Evolutionary conservation across 2,113 vertebrate species (phyloP), one percentile per base, ranked within the genome.

Genomic region (Smithornis capensis): DNA sequence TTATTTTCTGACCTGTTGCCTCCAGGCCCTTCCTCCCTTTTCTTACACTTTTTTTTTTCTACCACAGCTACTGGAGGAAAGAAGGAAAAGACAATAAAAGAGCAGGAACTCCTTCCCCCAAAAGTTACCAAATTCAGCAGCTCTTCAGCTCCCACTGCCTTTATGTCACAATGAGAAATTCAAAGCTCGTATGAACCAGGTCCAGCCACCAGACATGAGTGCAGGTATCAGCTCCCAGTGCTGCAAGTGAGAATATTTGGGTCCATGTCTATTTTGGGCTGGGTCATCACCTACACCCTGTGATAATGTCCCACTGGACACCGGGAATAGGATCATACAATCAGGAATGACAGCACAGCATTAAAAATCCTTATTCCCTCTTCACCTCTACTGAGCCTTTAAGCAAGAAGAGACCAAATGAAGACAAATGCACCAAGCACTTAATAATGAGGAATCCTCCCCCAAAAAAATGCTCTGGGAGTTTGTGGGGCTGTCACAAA

Each of bases 321-420:
- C 57, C 0, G 0, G 28, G 13, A 56, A 78, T 1, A 4, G 60
- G 33, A n/a, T 10, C 0, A 10, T 67, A 40, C 14, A 47, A 50
- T 2, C 6, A 44, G 44, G 35, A 57, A 62, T 6, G 40, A 49
- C 31, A 71, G 53, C 2, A 0, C 3, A 3, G 62, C 21, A n/a
- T 8, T 42, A 57, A 67, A 90, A 89, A 29, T 10, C 65, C n/a
- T 17, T 11, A 19, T 16, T 3, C 24, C 18, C 14, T 29, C 35
- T 59, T 29, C n/a, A 22, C 33, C 49, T 67, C 67, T 45, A 33
- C 69, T 88, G 80, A 62, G 11, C 68, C 55, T 29, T 77, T 10
- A 38, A 84, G 47, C 35, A 12, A 5, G 33, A 55, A 38, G 60
- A 63, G 47, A n/a, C n/a, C 55, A 75, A 91, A 91, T 5, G 28